Conservation (phyloP, 1,140 invertebrate genomes). For the Himalopsyche phryganea region DNA sequence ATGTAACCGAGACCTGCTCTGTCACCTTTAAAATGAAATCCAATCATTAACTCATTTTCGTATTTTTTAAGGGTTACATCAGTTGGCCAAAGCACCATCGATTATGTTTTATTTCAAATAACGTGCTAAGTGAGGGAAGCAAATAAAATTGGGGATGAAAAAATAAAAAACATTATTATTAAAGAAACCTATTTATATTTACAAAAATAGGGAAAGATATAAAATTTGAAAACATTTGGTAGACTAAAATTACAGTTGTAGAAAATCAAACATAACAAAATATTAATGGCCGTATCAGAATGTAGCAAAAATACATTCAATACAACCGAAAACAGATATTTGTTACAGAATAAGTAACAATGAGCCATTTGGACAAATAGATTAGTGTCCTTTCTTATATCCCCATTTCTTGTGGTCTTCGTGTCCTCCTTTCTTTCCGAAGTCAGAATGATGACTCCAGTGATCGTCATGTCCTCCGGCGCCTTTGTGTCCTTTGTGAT, state of each 20-base stretch:
- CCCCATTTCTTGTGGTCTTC: constrained; percentile 54
- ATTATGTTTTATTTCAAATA: too few relatives aligned
- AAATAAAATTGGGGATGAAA: too few relatives aligned
- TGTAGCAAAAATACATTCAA: background rate
- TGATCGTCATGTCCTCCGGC: constrained; percentile 55
- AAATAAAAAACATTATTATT: constrained; percentile 7
- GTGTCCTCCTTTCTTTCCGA: constrained; percentile 61
- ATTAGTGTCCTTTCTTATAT: constrained; percentile 52
- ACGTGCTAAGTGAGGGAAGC: too few relatives aligned
- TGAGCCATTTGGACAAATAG: background rate
- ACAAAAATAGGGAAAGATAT: constrained; percentile 22
- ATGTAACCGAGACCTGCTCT: too few relatives aligned
- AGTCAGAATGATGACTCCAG: constrained; percentile 57
- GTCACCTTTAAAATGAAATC: too few relatives aligned
- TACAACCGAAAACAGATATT: background rate
- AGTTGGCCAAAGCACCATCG: too few relatives aligned
- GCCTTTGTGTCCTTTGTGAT: constrained; percentile 53
- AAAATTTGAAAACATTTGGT: constrained; percentile 14
- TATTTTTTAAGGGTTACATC: too few relatives aligned
- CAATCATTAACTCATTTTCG: too few relatives aligned
- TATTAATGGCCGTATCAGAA: constrained; percentile 1
- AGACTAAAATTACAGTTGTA: background rate
- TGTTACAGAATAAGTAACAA: background rate
- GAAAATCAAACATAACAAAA: constrained; percentile 31
- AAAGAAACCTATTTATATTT: constrained; percentile 24